Percentiles rank a stretch among this genome's conserved stretches.
phyloP scores from a whole-genome alignment of 2,113 vertebrate species.

The Ancistrus triradiatus region DNA sequence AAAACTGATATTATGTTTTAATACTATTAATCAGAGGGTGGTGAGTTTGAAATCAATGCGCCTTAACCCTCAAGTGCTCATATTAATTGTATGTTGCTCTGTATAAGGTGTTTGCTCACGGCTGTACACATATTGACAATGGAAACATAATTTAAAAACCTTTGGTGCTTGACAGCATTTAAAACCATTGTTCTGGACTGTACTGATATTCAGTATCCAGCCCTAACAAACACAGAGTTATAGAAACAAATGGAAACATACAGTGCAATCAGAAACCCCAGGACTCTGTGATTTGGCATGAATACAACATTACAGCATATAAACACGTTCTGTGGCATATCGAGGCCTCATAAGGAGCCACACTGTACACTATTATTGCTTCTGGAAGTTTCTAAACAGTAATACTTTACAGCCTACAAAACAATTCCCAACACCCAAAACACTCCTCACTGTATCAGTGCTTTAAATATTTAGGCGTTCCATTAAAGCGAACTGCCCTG shows the following conservation, averaged over 20 bases:
- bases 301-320: conserved; percentile 68
- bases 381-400: no score
- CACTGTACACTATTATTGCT: conserved; percentile 52
- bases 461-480: conserved; percentile 19
- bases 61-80: no score
- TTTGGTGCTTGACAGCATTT: no score
- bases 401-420: conserved; percentile 47
- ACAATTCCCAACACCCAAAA: conserved; percentile 8
- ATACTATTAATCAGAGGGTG: no score
- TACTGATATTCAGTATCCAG: no score
- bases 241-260: conserved; percentile 5
- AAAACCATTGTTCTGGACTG: no score
- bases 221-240: conserved; percentile 2
- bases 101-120: no score
- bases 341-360: conserved; percentile 69
- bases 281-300: conserved; percentile 57
- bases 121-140: no score
- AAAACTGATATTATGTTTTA: no score
- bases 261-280: conserved; percentile 69
- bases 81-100: no score
- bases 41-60: no score
- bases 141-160: no score
- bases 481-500: conserved; percentile 30
- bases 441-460: conserved; percentile 18
- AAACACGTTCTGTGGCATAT: conserved; percentile 64